Evolutionary conservation across 2,113 vertebrate genomes (phyloP).

Genomic region (Polypterus bichir): DNA sequence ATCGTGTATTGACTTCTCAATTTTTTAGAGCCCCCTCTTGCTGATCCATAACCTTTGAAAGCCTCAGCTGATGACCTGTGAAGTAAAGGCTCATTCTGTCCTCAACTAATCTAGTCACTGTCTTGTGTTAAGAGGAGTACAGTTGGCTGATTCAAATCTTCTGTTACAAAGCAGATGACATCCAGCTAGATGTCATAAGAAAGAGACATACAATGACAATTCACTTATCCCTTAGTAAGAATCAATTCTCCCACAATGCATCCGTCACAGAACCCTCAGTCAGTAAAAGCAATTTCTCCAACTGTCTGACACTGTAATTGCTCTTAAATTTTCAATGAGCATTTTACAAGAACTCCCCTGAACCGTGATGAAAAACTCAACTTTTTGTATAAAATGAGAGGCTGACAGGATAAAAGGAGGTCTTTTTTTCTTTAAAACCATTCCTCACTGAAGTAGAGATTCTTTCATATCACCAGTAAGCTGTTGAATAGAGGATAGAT

Average conservation of each 20-base stretch:
- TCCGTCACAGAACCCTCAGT: slow-evolving; percentile 87
- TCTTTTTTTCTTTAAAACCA: slow-evolving; percentile 66
- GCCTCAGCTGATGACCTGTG: slow-evolving; percentile 67
- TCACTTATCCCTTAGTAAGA: slow-evolving; percentile 89
- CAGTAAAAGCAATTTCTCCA: slow-evolving; percentile 86
- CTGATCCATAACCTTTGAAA: slow-evolving; percentile 66
- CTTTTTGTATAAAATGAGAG: slow-evolving; percentile 66
- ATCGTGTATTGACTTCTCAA: slow-evolving; percentile 55
- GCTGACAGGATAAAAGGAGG: slow-evolving; percentile 70
- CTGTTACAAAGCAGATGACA: slow-evolving; percentile 87
- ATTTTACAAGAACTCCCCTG: slow-evolving; percentile 80
- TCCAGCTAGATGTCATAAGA: slow-evolving; percentile 84
- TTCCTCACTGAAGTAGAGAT: slow-evolving; percentile 58
- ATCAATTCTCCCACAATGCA: slow-evolving; percentile 97
- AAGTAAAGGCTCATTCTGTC: slow-evolving; percentile 63
- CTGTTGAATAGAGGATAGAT: slow-evolving; percentile 67
- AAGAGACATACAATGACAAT: slow-evolving; percentile 93
- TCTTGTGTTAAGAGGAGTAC: slow-evolving; percentile 51
- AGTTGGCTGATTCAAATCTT: slow-evolving; percentile 80
- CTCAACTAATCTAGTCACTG: slow-evolving; percentile 64
- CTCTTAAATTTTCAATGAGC: slow-evolving; percentile 82
- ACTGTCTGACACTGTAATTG: slow-evolving; percentile 94
- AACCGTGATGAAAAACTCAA: slow-evolving; percentile 81
- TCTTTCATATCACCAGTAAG: slow-evolving; percentile 67
- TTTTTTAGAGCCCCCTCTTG: slow-evolving; percentile 45